Percentiles rank a stretch among this genome's conserved stretches.
phyloP scores from a whole-genome alignment of 1,140 invertebrate genomes.

The Chironomus striatipennis region DNA sequence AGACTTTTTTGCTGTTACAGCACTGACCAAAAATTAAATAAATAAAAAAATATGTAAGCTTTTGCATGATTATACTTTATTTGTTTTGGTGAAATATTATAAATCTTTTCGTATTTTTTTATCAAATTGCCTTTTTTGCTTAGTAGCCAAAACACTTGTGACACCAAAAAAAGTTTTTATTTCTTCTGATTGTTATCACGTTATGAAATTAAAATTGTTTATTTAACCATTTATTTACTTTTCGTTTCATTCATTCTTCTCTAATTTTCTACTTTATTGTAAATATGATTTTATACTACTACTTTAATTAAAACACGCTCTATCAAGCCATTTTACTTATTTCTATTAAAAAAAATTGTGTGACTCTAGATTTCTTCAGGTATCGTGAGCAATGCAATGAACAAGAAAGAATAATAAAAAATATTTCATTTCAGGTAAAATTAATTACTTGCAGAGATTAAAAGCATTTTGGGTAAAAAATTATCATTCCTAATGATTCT shows the following conservation, averaged over 20 bases:
- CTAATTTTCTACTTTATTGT: background rate
- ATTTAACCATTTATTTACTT: background rate
- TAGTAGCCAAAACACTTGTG: background rate
- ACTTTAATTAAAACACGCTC: background rate
- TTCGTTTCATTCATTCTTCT: background rate
- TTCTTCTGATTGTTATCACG: background rate
- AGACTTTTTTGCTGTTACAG: background rate
- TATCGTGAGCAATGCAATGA: background rate
- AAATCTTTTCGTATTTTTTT: background rate
- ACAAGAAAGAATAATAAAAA: background rate
- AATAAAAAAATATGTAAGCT: background rate
- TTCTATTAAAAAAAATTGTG: background rate
- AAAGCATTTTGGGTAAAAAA: conserved; percentile 2
- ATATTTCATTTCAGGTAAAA: background rate
- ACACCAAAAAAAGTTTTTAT: background rate
- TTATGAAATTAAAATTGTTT: background rate
- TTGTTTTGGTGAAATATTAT: background rate
- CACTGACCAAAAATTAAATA: background rate
- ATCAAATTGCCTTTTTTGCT: conserved; percentile 4
- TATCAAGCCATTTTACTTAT: background rate
- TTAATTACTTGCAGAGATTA: conserved; percentile 5
- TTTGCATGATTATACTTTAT: conserved; percentile 17
- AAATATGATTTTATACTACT: background rate
- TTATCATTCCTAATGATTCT: background rate
- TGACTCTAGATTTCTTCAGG: background rate